Evolutionary conservation across 2,888 invertebrate species (phyloP).

Genomic region (Copidosoma aretas): DNA sequence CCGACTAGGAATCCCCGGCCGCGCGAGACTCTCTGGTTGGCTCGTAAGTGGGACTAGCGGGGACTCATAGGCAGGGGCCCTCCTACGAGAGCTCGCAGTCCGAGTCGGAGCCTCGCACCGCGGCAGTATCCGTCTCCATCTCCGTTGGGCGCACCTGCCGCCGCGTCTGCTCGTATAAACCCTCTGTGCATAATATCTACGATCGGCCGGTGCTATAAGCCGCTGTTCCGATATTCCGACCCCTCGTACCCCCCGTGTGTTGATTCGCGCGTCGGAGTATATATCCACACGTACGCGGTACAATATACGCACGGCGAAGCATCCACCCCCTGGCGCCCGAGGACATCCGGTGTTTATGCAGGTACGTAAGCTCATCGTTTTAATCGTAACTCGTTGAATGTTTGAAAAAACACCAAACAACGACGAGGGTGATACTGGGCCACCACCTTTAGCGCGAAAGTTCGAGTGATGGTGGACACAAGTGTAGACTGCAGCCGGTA

Average conservation of each 20-base stretch:
- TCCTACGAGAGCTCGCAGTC: constrained; percentile 61
- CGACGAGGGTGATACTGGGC: too few species aligned
- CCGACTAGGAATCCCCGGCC: constrained; percentile 58
- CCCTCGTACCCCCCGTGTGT: too few species aligned
- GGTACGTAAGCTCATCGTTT: background rate
- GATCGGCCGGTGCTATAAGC: too few species aligned
- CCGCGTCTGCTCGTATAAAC: background rate
- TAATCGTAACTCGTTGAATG: too few species aligned
- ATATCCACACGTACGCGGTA: too few species aligned
- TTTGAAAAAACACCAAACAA: too few species aligned
- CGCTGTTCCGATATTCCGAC: too few species aligned
- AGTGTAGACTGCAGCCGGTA: too few species aligned
- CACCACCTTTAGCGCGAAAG: too few species aligned
- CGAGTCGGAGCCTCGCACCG: constrained; percentile 57
- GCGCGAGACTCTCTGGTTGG: constrained; percentile 60
- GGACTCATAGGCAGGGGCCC: constrained; percentile 62
- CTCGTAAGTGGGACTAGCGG: constrained; percentile 63
- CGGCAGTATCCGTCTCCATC: constrained; percentile 34
- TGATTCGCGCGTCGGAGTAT: too few species aligned
- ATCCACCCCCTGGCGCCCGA: constrained; percentile 36
- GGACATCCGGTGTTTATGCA: constrained; percentile 1
- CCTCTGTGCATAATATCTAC: too few species aligned
- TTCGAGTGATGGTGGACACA: background rate
- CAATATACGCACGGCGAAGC: constrained; percentile 51
- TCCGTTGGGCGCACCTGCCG: background rate